phyloP scores from a whole-genome alignment of 1,140 invertebrate species.

The Apis dorsata region DNA sequence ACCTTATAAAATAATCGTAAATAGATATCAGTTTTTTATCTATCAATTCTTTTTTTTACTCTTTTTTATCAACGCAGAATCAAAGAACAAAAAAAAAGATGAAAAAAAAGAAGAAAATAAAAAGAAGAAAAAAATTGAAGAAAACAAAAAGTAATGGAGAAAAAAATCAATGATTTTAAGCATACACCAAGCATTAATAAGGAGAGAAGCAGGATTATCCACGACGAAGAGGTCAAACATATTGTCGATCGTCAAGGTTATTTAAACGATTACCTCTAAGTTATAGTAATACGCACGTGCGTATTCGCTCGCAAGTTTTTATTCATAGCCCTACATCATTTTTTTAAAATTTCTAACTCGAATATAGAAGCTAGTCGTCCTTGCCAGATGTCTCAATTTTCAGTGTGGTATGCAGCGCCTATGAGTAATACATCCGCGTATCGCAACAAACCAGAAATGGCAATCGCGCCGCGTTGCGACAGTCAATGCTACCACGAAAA shows the following conservation, averaged over 20 bases:
- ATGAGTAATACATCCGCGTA: conserved; percentile 58
- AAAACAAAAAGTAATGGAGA: background rate
- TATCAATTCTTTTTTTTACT: too few relatives aligned
- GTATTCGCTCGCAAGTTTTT: background rate
- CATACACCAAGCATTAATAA: conserved; percentile 54
- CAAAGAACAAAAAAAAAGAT: too few relatives aligned
- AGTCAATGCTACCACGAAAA: background rate
- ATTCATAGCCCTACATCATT: background rate
- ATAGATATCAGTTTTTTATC: too few relatives aligned
- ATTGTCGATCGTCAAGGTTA: conserved; percentile 64
- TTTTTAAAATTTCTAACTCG: conserved; percentile 59
- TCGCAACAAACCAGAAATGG: conserved; percentile 57
- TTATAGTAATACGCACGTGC: background rate
- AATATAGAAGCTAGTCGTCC: conserved; percentile 38
- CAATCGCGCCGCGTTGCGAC: conserved; percentile 45
- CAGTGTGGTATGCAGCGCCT: conserved; percentile 43
- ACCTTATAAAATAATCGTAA: too few relatives aligned
- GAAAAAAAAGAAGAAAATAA: background rate
- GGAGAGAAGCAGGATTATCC: conserved; percentile 56
- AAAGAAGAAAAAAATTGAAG: background rate
- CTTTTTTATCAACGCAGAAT: too few relatives aligned
- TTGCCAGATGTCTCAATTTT: conserved; percentile 65
- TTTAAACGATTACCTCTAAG: conserved; percentile 24
- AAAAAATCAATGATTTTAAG: conserved; percentile 50
- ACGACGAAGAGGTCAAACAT: conserved; percentile 48